Evolutionary conservation across 2,113 vertebrate genomes (phyloP).

Genomic region (Dasyornis broadbenti): DNA sequence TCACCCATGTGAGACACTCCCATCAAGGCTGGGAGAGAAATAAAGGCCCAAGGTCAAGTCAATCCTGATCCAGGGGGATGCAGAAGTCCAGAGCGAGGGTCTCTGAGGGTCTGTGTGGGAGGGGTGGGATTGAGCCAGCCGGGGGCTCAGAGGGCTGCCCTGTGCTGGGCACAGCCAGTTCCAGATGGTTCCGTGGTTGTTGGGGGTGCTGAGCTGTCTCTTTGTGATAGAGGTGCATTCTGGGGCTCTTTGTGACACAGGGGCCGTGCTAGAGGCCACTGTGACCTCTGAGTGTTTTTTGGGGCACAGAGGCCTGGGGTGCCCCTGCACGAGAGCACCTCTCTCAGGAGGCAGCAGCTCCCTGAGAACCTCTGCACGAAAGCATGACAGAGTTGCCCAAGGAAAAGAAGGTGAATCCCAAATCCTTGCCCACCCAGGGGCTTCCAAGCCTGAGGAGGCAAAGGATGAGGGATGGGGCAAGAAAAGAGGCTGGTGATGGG

Average conservation of each 20-base stretch:
- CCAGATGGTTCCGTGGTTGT: neutral
- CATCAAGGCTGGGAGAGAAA: neutral
- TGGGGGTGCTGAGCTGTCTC: neutral
- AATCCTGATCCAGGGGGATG: neutral
- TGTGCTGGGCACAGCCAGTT: neutral
- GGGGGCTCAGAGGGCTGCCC: neutral
- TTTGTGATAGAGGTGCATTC: neutral
- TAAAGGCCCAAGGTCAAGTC: neutral
- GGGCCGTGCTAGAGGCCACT: accelerated
- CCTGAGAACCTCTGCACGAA: neutral
- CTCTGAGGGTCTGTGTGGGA: neutral
- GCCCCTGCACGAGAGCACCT: neutral
- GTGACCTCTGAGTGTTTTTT: neutral
- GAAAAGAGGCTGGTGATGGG: neutral
- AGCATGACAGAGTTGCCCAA: neutral
- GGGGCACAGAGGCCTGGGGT: neutral
- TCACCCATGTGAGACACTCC: neutral
- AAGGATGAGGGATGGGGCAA: neutral
- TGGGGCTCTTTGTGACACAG: neutral
- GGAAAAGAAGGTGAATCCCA: neutral
- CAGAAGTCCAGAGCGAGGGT: neutral
- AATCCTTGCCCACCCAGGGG: neutral
- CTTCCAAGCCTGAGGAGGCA: neutral
- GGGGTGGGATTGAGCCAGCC: accelerated
- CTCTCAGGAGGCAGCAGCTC: neutral